Evolutionary conservation across 2,797 vertebrate species (phyloP).

Genomic region (Tolypeutes matacus): DNA sequence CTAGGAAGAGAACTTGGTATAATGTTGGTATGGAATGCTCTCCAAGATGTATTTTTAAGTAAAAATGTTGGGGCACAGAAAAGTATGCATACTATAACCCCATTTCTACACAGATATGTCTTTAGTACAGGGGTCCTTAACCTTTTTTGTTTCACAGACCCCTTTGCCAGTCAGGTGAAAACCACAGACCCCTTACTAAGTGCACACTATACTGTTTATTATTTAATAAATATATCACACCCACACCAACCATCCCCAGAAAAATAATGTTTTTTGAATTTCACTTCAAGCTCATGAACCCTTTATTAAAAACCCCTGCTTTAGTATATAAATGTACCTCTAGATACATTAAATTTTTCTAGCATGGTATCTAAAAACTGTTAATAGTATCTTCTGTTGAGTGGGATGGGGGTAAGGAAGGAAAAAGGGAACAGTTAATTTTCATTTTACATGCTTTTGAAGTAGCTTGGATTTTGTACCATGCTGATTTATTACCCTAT

Average conservation of each 20-base stretch:
- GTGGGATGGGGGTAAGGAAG: background rate
- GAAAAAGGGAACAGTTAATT: conserved; percentile 7
- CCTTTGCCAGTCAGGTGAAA: no score
- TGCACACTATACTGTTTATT: no score
- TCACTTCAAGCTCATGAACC: no score
- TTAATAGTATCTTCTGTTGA: conserved; percentile 1
- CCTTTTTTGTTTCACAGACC: no score
- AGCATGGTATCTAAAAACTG: background rate
- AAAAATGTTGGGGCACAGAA: background rate
- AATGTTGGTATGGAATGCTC: background rate
- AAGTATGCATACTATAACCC: background rate
- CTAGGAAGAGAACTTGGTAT: background rate
- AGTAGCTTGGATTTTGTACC: background rate
- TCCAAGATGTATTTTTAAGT: background rate
- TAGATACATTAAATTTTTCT: background rate
- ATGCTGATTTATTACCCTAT: background rate
- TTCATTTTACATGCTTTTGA: background rate
- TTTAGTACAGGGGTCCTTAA: no score
- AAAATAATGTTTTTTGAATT: no score
- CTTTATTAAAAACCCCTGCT: no score
- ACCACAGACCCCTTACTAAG: no score
- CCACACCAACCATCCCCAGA: no score
- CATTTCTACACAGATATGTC: background rate
- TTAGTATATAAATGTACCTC: background rate
- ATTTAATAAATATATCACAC: no score